Evolutionary conservation across 2,888 invertebrate species (phyloP).

Genomic region (Norana najaformis): DNA sequence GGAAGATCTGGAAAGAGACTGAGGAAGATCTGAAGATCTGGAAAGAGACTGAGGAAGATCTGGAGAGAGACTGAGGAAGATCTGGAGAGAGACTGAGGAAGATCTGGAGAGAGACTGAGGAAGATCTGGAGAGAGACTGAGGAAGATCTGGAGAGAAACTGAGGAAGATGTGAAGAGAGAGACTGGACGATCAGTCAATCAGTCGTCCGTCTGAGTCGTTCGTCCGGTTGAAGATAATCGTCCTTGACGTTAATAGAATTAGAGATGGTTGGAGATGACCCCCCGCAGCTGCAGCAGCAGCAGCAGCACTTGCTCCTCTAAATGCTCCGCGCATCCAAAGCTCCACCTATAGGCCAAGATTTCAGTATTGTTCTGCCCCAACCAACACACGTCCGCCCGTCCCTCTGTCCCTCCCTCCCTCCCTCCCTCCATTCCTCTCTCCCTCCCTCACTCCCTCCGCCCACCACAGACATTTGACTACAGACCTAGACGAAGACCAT

Average conservation of each 20-base stretch:
- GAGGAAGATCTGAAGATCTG: not conserved
- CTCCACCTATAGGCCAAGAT: not conserved
- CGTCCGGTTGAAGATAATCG: not conserved
- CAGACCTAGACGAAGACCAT: not conserved
- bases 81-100: not conserved
- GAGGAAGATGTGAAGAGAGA: not conserved
- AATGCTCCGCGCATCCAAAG: not conserved
- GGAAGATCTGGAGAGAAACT: not conserved
- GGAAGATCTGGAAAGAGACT: not conserved
- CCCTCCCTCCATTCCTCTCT: too few relatives aligned
- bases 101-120: not conserved
- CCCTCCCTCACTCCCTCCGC: too few relatives aligned
- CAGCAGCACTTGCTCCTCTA: not conserved
- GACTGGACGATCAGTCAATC: not conserved
- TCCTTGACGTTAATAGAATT: slow-evolving; percentile 13
- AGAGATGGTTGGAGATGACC: not conserved
- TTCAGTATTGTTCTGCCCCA: not conserved
- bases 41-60: not conserved
- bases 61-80: too few relatives aligned
- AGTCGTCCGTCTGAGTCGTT: not conserved
- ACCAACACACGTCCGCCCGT: not conserved
- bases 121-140: not conserved
- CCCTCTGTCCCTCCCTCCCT: too few relatives aligned
- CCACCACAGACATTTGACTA: too few relatives aligned
- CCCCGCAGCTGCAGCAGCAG: not conserved